Conservation (phyloP, 2,888 invertebrate genomes). For the Eutolmus rufibarbis region DNA sequence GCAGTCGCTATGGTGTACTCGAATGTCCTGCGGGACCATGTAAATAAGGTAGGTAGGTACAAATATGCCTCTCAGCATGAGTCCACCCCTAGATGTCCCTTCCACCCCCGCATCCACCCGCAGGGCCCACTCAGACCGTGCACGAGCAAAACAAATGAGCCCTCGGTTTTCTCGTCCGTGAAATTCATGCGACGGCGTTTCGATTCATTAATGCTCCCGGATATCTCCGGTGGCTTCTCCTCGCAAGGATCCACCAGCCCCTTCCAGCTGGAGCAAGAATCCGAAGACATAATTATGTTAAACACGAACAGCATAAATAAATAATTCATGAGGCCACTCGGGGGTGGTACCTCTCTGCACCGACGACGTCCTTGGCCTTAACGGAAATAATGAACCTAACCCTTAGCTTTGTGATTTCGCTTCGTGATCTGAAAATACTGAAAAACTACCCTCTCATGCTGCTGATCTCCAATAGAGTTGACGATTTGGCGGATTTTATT, state of each 20-base stretch:
- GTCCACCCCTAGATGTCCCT: not conserved
- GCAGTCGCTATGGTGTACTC: slow-evolving; percentile 84
- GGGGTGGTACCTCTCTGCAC: not conserved
- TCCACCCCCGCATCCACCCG: not conserved
- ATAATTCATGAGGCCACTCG: slow-evolving; percentile 35
- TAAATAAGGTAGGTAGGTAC: slow-evolving; percentile 72
- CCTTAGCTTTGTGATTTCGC: not conserved
- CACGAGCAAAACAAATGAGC: not conserved
- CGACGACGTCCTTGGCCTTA: not conserved
- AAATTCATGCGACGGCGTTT: not conserved
- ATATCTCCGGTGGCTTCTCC: not conserved
- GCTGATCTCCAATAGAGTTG: not conserved
- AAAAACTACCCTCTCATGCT: not conserved
- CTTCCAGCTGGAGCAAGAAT: not conserved
- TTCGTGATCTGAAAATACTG: slow-evolving; percentile 16
- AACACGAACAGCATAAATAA: slow-evolving; percentile 27
- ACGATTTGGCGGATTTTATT: not conserved
- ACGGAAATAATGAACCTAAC: not conserved
- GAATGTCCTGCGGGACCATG: slow-evolving; percentile 81
- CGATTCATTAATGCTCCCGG: not conserved
- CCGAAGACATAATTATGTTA: slow-evolving; percentile 36
- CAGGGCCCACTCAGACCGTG: not conserved
- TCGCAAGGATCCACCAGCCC: not conserved
- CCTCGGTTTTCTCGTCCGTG: not conserved
- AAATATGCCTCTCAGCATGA: not conserved